Conservation (phyloP, 2,888 invertebrate genomes). For the Dorcus parallelipipedus region DNA sequence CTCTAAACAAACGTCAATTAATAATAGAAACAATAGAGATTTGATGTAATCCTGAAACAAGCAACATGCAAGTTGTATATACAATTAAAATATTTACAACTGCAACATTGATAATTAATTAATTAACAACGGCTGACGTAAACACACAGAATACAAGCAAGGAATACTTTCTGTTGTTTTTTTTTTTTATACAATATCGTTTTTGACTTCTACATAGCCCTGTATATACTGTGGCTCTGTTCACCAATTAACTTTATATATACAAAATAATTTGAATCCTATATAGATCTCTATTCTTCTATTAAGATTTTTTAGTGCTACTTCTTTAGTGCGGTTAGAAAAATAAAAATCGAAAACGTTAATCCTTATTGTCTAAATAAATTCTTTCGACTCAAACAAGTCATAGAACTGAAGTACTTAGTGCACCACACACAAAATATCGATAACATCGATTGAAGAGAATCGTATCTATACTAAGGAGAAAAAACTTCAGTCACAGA, state of each 20-base stretch:
- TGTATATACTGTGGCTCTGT: background rate
- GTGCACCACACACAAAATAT: background rate
- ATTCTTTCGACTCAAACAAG: too few relatives aligned
- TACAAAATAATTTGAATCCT: too few relatives aligned
- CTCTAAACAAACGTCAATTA: background rate
- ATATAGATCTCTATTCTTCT: constrained; percentile 11
- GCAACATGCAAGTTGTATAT: too few relatives aligned
- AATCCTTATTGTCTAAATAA: background rate
- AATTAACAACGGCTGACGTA: too few relatives aligned
- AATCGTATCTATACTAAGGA: too few relatives aligned
- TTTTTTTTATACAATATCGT: background rate
- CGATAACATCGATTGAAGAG: background rate
- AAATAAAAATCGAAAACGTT: constrained; percentile 1
- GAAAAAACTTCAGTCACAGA: background rate
- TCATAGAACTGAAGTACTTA: too few relatives aligned
- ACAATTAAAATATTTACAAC: too few relatives aligned
- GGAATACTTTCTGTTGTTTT: background rate
- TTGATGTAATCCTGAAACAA: too few relatives aligned
- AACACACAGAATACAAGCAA: too few relatives aligned
- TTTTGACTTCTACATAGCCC: background rate
- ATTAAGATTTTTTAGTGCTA: constrained; percentile 6
- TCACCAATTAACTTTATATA: background rate
- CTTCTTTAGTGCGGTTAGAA: constrained; percentile 9
- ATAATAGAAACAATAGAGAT: constrained; percentile 7
- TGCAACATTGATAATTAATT: too few relatives aligned